Evolutionary conservation across 2,797 vertebrate genomes (phyloP), one percentile per base, ranked within the genome.

Genomic region (Peromyscus nudipes): DNA sequence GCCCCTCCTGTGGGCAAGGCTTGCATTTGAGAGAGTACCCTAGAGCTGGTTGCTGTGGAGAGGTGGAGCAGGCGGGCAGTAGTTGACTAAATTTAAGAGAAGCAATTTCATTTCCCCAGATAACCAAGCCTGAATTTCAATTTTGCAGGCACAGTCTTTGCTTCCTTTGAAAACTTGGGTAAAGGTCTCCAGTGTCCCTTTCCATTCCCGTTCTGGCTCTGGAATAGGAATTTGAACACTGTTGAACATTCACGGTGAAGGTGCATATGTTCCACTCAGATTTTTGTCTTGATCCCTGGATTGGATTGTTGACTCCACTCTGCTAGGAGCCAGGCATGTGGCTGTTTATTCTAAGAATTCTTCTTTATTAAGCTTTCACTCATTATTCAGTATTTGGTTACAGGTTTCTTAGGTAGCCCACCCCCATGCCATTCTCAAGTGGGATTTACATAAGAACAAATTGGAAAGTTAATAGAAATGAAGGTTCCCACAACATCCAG

Each of bases 331-430:
- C 11, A 90, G 31, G 7, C 21, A 49, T 76, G 65, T 84, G 87
- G 85, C 96, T 88, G 84, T 92, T 62, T 95, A 87, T 88, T 86
- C 49, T 93, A 81, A 94, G 40, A 40, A 73, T 87, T 81, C 83
- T 94, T n/a, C 17, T 92, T 93, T 23, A 14, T 34, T 23, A 88
- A 81, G 16, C 19, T 92, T 86, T 92, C 31, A 17, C 19, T 85
- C 65, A 65, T 96, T 87, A 89, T 90, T 95, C 43, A 91, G 49
- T 82, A 86, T 95, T 81, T 94, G 83, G n/a, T 83, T 94, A 91
- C n/a, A 85, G 29, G 90, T 93, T 95, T 94, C 43, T 95, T 92
- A 69, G 57, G 29, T 55, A 81, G 57, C 31, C 10, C 43, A 46
- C 46, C 23, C 37, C 17, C 69, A 82, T 89, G 67, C 88, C 19